These are phyloP conservation scores for Epirrita christyi DNA, from an alignment of 2,888 invertebrate species.

Conservation along the genomic window DNA sequence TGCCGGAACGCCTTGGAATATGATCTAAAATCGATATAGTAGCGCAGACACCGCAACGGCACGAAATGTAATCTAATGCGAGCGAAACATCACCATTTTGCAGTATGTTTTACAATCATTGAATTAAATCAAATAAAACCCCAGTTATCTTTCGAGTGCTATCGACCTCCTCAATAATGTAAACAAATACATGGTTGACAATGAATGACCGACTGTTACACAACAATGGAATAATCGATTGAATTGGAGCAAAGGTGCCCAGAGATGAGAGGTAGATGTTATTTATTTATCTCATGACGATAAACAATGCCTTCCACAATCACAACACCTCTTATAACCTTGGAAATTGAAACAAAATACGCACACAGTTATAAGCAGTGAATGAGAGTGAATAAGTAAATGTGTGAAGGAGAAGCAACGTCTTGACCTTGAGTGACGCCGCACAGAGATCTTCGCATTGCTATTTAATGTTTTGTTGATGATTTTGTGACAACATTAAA, in stretches of 20 bases:
- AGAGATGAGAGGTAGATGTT: conserved; percentile 78
- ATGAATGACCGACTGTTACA: conserved; percentile 27
- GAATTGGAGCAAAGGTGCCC: conserved; percentile 41
- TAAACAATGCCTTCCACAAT: conserved; percentile 23
- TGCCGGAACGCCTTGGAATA: conserved; percentile 1
- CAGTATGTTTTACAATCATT: conserved; percentile 1
- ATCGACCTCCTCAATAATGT: conserved; percentile 13
- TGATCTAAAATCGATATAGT: conserved; percentile 17
- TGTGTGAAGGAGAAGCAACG: conserved; percentile 33
- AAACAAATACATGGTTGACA: conserved; percentile 23
- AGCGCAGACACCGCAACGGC: background rate
- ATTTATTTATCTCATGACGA: conserved; percentile 48
- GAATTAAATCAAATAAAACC: background rate
- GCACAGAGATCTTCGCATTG: conserved; percentile 39
- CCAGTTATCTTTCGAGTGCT: background rate
- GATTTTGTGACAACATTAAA: conserved; percentile 36
- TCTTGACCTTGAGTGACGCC: conserved; percentile 33
- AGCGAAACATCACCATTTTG: background rate
- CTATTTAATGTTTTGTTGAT: conserved; percentile 39
- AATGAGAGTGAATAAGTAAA: conserved; percentile 8
- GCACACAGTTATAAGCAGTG: conserved; percentile 19
- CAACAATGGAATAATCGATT: conserved; percentile 29
- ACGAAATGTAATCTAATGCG: conserved; percentile 4
- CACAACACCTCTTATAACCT: conserved; percentile 39
- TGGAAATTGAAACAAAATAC: background rate